Evolutionary conservation across 2,797 vertebrate species (phyloP).

Genomic region (Loris lydekkerianus): DNA sequence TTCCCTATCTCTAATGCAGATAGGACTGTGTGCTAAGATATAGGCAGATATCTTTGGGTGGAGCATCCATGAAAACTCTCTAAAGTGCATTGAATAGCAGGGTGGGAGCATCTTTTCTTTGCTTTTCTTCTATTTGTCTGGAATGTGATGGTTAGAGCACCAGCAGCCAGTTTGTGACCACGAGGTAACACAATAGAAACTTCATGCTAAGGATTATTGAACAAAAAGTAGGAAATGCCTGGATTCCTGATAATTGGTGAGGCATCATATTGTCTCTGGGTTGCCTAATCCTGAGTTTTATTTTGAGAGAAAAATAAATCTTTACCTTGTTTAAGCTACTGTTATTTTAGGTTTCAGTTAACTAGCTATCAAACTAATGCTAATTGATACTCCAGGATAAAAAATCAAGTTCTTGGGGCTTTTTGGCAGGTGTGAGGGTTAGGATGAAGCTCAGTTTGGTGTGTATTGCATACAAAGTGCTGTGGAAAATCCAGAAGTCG

Average conservation of each 20-base stretch:
- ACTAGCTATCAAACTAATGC: conserved; percentile 4
- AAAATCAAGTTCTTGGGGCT: conserved; percentile 32
- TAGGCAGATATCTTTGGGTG: not conserved
- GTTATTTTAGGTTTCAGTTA: conserved; percentile 38
- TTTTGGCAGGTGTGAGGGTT: not conserved
- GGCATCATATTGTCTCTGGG: not conserved
- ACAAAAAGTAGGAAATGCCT: conserved; percentile 23
- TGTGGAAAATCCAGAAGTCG: not conserved
- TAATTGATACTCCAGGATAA: not conserved
- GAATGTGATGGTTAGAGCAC: not conserved
- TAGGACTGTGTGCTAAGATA: not conserved
- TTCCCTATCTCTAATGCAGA: not conserved
- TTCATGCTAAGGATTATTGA: conserved; percentile 12
- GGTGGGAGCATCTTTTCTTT: not conserved
- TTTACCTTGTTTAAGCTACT: conserved; percentile 30
- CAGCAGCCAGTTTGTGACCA: not conserved
- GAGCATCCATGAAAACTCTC: not conserved
- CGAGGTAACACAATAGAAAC: conserved; percentile 21
- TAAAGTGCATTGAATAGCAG: not conserved
- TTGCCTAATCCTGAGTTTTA: conserved; percentile 46
- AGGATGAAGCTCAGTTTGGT: conserved; percentile 1
- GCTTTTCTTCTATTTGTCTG: conserved; percentile 23
- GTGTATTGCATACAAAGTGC: not conserved
- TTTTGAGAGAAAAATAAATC: conserved; percentile 49
- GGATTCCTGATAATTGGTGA: conserved; percentile 12